Percentiles rank a stretch among this genome's conserved stretches.
Conservation (phyloP, 2,888 invertebrate genomes). For the Stenurella melanura region DNA sequence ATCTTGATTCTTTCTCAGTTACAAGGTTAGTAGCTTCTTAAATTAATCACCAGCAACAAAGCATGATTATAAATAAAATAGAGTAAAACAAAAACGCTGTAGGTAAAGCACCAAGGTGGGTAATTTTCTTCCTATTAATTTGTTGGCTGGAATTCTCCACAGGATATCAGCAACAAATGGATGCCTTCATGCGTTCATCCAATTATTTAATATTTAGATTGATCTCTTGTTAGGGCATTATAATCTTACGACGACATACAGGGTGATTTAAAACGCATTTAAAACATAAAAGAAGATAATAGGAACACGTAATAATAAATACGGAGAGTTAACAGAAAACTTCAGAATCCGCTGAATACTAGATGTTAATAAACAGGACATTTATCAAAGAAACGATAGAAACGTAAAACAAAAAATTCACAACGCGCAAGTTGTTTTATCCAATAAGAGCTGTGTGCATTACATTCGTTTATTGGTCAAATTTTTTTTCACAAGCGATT, state of each 20-base stretch:
- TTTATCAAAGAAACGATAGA: too few relatives aligned
- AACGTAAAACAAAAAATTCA: too few relatives aligned
- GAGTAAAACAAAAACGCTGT: slow-evolving; percentile 45
- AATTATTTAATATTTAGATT: slow-evolving; percentile 14
- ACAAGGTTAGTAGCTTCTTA: neutral
- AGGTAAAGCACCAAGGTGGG: slow-evolving; percentile 46
- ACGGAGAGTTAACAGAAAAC: too few relatives aligned
- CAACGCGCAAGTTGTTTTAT: too few relatives aligned
- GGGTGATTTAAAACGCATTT: neutral
- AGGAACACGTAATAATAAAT: too few relatives aligned
- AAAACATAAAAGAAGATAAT: too few relatives aligned
- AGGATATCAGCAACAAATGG: slow-evolving; percentile 26
- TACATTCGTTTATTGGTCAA: too few relatives aligned
- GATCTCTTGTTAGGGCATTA: slow-evolving; percentile 2
- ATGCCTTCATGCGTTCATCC: slow-evolving; percentile 4
- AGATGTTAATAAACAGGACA: too few relatives aligned
- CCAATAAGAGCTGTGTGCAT: too few relatives aligned
- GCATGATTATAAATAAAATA: slow-evolving; percentile 27
- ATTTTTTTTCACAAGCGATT: too few relatives aligned
- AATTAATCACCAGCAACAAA: slow-evolving; percentile 1
- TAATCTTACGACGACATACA: neutral
- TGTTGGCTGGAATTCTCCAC: slow-evolving; percentile 17
- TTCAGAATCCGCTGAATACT: too few relatives aligned
- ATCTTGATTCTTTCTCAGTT: too few relatives aligned
- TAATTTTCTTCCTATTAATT: slow-evolving; percentile 44